Evolutionary conservation across 2,113 vertebrate genomes (phyloP).

Genomic region (Empidonax alnorum): DNA sequence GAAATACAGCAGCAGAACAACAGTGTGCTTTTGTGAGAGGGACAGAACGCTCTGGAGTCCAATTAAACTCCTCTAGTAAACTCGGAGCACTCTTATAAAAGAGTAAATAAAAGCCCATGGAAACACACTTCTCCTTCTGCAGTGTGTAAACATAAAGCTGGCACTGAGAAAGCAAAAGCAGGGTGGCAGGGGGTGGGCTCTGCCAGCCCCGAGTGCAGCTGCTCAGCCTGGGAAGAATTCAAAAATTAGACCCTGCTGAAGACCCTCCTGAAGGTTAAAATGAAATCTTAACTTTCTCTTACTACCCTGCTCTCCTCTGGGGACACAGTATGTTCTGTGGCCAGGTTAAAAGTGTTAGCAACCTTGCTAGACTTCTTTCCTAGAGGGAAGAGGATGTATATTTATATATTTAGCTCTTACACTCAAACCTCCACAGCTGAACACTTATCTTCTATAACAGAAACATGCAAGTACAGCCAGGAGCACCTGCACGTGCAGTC

Average conservation of each 20-base stretch:
- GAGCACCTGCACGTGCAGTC: background rate
- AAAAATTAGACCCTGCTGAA: background rate
- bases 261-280: background rate
- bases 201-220: background rate
- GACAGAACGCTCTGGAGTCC: background rate
- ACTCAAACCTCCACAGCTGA: background rate
- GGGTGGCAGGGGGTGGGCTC: background rate
- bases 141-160: background rate
- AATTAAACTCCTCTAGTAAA: background rate
- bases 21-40: background rate
- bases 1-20: background rate
- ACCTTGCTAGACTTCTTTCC: background rate
- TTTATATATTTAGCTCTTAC: background rate
- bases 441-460: background rate
- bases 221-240: background rate
- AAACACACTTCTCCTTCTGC: background rate
- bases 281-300: background rate
- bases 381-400: background rate
- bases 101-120: background rate
- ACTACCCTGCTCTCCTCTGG: rapidly evolving
- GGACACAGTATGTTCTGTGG: background rate
- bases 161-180: background rate
- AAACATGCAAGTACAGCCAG: background rate
- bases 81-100: background rate
- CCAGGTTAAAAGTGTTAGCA: background rate